These are phyloP conservation scores for Drosophila pullipes DNA, from an alignment of 2,888 invertebrate species.

Conservation along the genomic window DNA sequence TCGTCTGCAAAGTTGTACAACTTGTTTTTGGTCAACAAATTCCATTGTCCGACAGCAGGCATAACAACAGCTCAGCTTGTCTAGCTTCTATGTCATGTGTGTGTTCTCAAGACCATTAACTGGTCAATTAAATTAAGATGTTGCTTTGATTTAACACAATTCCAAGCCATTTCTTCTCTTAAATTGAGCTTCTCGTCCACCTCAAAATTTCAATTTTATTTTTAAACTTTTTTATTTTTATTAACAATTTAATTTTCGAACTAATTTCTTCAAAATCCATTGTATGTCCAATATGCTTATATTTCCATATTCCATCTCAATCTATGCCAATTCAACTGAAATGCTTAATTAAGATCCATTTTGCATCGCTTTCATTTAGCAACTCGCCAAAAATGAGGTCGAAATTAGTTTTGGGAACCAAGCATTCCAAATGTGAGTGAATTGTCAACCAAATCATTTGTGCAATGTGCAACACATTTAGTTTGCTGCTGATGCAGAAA, in stretches of 20 bases:
- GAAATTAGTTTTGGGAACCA: constrained; percentile 9
- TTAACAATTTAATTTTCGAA: not conserved
- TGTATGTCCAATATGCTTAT: not conserved
- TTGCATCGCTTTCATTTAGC: not conserved
- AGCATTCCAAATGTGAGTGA: not conserved
- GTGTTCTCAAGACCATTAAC: constrained; percentile 2
- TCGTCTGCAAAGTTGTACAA: constrained; percentile 43
- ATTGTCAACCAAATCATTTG: not conserved
- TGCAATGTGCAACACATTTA: constrained; percentile 15
- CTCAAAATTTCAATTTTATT: not conserved
- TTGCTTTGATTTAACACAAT: not conserved
- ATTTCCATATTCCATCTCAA: constrained; percentile 1
- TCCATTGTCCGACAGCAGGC: constrained; percentile 34
- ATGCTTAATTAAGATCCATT: not conserved
- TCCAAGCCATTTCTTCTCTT: not conserved
- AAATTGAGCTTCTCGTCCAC: not conserved
- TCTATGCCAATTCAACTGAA: not conserved
- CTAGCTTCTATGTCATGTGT: not conserved
- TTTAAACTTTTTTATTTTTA: not conserved
- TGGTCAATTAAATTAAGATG: not conserved
- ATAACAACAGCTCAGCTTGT: constrained; percentile 20
- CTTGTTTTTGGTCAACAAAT: constrained; percentile 44
- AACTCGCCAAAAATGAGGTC: not conserved
- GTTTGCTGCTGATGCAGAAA: constrained; percentile 15
- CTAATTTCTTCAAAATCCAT: not conserved